Evolutionary conservation across 2,797 vertebrate species (phyloP), one percentile per base, ranked within the genome.

Genomic region (Typhlichthys eigenmanni): DNA sequence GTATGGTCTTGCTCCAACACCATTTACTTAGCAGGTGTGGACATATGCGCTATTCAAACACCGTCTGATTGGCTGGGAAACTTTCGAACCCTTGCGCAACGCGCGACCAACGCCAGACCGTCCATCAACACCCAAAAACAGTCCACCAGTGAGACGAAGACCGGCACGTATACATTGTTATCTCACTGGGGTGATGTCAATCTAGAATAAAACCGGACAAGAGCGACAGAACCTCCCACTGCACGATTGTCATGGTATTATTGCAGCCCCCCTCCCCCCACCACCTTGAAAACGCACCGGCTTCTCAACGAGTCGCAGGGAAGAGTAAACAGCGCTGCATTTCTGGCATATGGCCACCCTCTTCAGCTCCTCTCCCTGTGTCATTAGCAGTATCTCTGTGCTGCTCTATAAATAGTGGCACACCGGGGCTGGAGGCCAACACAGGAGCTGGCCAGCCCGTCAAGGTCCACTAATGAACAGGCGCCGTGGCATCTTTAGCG

Each of bases 21-120:
- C 83, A 83, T 92, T 93, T 90, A 80, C 74, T 84, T 82, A 83
- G 81, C 83, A 90, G 90, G 91, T 91, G 92, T 91, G 90, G 85
- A 76, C 88, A 84, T 79, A 87, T 65, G 84, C 71, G 57, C 83
- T 89, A 74, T 78, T 84, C 82, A 92, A 92, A 93, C 75, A 92
- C 70, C 79, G 80, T 85, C 80, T 79, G 85, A 91, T 83, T 82
- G 81, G 85, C 74, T 48, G 60, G 76, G 87, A 80, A 79, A 68
- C 56, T 65, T 87, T 74, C 60, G 68, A 77, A 82, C 51, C 62
- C 78, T 85, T 86, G 73, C 54, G 19, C 67, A 89, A 90, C 29
- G 34, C 13, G 13, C 24, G 58, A 48, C 38, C 3, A 12, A 69
- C 62, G 68, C 58, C 47, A 49, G 50, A 70, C 52, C 74, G 51